Evolutionary conservation across 2,797 vertebrate genomes (phyloP).

Genomic region (Galaxias olidus): DNA sequence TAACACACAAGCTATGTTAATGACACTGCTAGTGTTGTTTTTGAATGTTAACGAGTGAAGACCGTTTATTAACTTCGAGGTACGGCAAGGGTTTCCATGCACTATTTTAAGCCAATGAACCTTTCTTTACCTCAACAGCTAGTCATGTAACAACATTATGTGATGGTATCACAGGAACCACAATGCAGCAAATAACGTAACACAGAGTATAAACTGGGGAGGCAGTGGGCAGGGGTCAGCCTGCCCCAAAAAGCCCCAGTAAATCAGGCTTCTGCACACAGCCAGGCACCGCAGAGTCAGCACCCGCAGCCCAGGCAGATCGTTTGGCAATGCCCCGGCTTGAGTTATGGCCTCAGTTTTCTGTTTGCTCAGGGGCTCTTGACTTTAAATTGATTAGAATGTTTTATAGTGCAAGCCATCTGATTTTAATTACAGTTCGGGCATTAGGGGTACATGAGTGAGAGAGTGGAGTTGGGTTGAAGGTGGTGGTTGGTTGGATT

Average conservation of each 20-base stretch:
- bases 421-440: conserved; percentile 57
- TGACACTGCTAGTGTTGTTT: background rate
- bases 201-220: conserved; percentile 4
- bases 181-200: conserved; percentile 37
- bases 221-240: conserved; percentile 15
- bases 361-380: conserved; percentile 50
- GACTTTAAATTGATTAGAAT: conserved; percentile 53
- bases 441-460: conserved; percentile 13
- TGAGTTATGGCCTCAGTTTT: conserved; percentile 66
- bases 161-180: conserved; percentile 11
- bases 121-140: conserved; percentile 10
- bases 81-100: background rate
- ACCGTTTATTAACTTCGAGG: background rate
- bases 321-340: conserved; percentile 43
- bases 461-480: conserved; percentile 18
- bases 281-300: conserved; percentile 41
- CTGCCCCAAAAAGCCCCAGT: conserved; percentile 39
- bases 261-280: conserved; percentile 50
- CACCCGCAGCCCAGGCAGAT: conserved; percentile 37
- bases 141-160: conserved; percentile 15
- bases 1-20: background rate
- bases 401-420: conserved; percentile 50
- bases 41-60: background rate
- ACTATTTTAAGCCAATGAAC: background rate
- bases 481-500: conserved; percentile 25